Conservation (phyloP, 2,113 vertebrate species). For the Buteo buteo region DNA sequence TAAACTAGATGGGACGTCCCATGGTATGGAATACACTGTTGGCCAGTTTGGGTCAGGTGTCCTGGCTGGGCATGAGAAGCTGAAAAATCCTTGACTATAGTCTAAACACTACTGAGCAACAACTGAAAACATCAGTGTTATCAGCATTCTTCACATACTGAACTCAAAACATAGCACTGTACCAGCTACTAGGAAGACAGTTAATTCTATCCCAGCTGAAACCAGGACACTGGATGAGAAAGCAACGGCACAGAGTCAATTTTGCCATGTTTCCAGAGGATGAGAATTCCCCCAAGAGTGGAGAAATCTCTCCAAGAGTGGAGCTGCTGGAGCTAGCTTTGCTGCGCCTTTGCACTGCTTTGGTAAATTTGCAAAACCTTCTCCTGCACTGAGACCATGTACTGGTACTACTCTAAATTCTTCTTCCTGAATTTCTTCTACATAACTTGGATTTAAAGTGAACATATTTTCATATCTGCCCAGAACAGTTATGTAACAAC, state of each 20-base stretch:
- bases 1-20: too few relatives aligned
- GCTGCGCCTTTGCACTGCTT: background rate
- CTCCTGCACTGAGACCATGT: background rate
- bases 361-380: background rate
- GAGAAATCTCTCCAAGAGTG: background rate
- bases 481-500: background rate
- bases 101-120: too few relatives aligned
- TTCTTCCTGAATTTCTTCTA: background rate
- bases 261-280: background rate
- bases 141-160: too few relatives aligned
- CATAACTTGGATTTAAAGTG: background rate
- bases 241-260: background rate
- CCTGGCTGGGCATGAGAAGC: too few relatives aligned
- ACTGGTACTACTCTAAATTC: background rate
- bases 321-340: background rate
- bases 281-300: background rate
- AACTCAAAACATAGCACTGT: too few relatives aligned
- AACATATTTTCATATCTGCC: background rate
- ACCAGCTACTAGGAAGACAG: too few relatives aligned
- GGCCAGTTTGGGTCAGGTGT: too few relatives aligned
- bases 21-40: too few relatives aligned
- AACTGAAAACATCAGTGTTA: too few relatives aligned
- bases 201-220: too few relatives aligned
- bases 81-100: too few relatives aligned
- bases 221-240: background rate